Evolutionary conservation across 1,140 invertebrate species (phyloP), one percentile per base, ranked within the genome.

Genomic region (Nasonia giraulti): DNA sequence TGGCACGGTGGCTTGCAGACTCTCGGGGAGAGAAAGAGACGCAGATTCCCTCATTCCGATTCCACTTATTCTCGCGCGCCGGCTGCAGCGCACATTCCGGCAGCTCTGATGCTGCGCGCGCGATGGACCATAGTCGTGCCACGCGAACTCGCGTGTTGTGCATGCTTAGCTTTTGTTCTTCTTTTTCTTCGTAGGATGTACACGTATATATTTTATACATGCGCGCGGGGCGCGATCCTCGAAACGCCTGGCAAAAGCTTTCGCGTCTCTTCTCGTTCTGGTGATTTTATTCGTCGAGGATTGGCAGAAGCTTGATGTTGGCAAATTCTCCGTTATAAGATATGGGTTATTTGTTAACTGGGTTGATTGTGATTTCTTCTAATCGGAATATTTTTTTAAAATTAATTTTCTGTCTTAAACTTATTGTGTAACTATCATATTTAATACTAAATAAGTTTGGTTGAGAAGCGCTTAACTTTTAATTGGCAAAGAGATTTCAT

Each of bases 41-140:
- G 11, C 69, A 31, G 69, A 23, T 81, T 68, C 12, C 44, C 40
- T 81, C 68, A 81, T 71, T 50, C 27, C 33, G 11, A 73, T 73
- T 27, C n/a, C 79, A 73, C 47, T 73, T 73, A 31, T 73, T 73
- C 33, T 73, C 27, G 27, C 69, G 69, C 69, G 27, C 8, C 55
- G 20, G 0, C 55, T 76, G 44, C n/a, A 3, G 20, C 75, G 75
- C 44, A 40, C 12, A 62, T 62, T 62, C 55, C 55, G 5, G 20
- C 12, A 20, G 7, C 20, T 62, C 20, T 14, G 55, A 62, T 62
- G 20, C 55, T 62, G 17, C 20, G 55, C 12, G 55, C 17, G 55
- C 2, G 55, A 62, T 5, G 17, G 55, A 62, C 17, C 17, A 62
- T 62, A 6, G 0, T 62, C 20, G 17, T 62, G 20, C 55, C 55